A percentile compares a stretch with the other conserved stretches of the same genome.
These are phyloP conservation scores for Mastacembelus armatus DNA, from an alignment of 2,797 vertebrate species.

Conservation along the genomic window DNA sequence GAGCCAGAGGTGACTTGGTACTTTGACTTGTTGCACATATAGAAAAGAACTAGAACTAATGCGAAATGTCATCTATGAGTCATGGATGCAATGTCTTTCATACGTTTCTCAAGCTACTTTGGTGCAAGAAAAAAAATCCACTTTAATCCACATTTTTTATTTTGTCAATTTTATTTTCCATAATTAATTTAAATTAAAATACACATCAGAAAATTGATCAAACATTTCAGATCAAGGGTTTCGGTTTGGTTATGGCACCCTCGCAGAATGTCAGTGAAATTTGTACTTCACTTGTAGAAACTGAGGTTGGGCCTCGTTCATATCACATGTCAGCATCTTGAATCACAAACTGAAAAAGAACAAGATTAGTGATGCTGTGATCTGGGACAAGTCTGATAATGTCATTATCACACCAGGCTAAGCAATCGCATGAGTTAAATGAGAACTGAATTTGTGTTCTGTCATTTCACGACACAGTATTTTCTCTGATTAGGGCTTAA, in stretches of 20 bases:
- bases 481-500: slow-evolving; percentile 19
- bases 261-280: too few species aligned
- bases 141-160: neutral
- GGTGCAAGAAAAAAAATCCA: neutral
- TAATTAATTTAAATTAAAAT: neutral
- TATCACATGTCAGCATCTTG: slow-evolving; percentile 52
- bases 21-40: neutral
- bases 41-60: slow-evolving; percentile 9
- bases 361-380: slow-evolving; percentile 4
- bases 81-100: slow-evolving; percentile 26
- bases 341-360: slow-evolving; percentile 29
- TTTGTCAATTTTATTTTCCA: neutral
- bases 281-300: too few species aligned
- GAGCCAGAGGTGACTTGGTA: neutral
- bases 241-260: neutral
- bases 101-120: slow-evolving; percentile 3
- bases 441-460: neutral
- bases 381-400: slow-evolving; percentile 6
- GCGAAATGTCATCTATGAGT: slow-evolving; percentile 11
- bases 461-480: slow-evolving; percentile 1
- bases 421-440: neutral
- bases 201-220: neutral
- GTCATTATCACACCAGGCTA: neutral
- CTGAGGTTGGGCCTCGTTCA: slow-evolving; percentile 11
- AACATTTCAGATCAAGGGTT: neutral